Base-by-base conservation (phyloP, 2,113 vertebrate genomes). In the Ceyx margarethae region DNA sequence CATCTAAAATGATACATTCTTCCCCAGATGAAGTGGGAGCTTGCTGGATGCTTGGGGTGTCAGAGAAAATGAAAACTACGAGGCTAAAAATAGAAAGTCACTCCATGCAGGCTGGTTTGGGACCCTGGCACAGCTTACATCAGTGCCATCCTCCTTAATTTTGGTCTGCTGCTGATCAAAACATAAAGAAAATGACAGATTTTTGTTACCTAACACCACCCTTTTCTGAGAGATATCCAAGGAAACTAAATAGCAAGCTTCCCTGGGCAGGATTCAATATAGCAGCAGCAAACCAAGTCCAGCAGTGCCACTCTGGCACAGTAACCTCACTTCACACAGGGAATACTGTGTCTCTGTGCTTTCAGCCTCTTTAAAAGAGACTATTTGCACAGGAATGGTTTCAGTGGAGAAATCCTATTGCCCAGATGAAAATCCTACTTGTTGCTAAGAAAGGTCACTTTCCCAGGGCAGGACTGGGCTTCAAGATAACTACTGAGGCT, bases 121-220 rank as follows among this genome's bases (percentile, higher is more conserved):
- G 56, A 90, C 75, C 79, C n/a, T 54, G 48, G 78, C 68, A 77
- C 90, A 80, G 31, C 31, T 74, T 43, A 29, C 0, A 3, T 74
- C 72, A 46, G 25, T 62, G n/a, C 14, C 43, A 28, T 68, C 83
- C 53, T 85, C 51, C 72, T 80, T 77, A 33, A 50, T 82, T 91
- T 79, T 4, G 1, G 56, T 61, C 72, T 80, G 73, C 16, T 46
- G 54, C 46, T 69, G 45, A 76, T 62, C 26, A 33, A 87, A 54
- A 9, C 18, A 21, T 73, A 51, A 73, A 46, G 50, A 62, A 89
- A 77, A 15, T 19, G 54, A 16, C 75, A 79, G 64, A 80, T 79
- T 91, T 82, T 80, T 93, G 25, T 87, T 92, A 80, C n/a, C 40
- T 85, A 90, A 87, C 40, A 87, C 64, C 56, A 78, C 23, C 15